Evolutionary conservation across 2,113 vertebrate species (phyloP).

Genomic region (Oryzias celebensis): DNA sequence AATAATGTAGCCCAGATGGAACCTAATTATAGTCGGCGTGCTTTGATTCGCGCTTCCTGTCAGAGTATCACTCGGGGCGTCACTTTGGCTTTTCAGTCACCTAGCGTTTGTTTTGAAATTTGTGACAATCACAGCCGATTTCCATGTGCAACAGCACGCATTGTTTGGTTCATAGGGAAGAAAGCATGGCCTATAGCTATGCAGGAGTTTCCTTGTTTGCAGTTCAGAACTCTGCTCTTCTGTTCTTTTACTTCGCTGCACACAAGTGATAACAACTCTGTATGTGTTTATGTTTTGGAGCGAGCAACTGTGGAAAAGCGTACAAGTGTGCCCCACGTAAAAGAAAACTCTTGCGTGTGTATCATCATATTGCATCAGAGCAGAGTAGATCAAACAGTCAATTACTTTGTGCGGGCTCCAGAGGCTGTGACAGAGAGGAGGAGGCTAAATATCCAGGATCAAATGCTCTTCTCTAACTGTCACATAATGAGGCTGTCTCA

Average conservation of each 20-base stretch:
- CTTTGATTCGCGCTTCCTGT: conserved; percentile 77
- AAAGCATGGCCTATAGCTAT: conserved; percentile 75
- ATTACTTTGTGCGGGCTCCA: conserved; percentile 74
- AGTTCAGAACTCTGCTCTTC: conserved; percentile 61
- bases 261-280: conserved; percentile 65
- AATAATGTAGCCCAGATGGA: conserved; percentile 81
- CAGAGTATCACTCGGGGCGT: conserved; percentile 72
- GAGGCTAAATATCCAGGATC: conserved; percentile 56
- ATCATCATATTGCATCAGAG: conserved; percentile 47
- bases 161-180: conserved; percentile 68
- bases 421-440: conserved; percentile 62
- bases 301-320: conserved; percentile 17
- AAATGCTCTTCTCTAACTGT: conserved; percentile 65
- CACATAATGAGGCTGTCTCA: conserved; percentile 52
- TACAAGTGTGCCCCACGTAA: conserved; percentile 11
- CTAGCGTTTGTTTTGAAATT: conserved; percentile 77
- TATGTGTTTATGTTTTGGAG: conserved; percentile 23
- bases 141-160: conserved; percentile 70
- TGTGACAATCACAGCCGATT: conserved; percentile 79
- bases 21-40: conserved; percentile 79
- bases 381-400: conserved; percentile 62
- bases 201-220: conserved; percentile 69
- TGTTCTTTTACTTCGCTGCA: conserved; percentile 55
- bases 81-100: conserved; percentile 77
- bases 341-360: conserved; percentile 12